Percentiles rank a stretch among this genome's conserved stretches.
These are phyloP conservation scores for Bostrychus sinensis DNA, from an alignment of 2,113 vertebrate species.

Conservation along the genomic window DNA sequence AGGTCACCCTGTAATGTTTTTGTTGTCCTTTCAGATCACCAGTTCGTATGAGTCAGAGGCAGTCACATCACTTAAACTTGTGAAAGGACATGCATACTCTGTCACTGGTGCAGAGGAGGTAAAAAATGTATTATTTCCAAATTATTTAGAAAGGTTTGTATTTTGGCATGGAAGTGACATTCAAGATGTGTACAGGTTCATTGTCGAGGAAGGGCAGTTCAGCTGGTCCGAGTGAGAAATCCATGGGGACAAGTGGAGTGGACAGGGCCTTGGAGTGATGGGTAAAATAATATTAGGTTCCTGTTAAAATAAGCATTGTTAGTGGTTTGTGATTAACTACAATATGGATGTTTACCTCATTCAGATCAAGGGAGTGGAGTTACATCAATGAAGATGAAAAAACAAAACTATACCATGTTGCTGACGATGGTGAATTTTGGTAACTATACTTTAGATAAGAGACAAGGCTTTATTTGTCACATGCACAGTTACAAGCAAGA, in stretches of 20 bases:
- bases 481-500: no score
- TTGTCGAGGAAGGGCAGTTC: conserved; percentile 22
- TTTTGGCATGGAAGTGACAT: background rate
- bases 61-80: conserved; percentile 83
- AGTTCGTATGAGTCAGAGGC: conserved; percentile 75
- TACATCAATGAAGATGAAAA: conserved; percentile 73
- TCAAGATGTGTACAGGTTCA: conserved; percentile 38
- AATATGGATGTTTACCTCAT: background rate
- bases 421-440: conserved; percentile 91
- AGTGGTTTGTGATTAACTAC: conserved; percentile 1
- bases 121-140: background rate
- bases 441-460: no score
- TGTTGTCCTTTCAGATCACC: conserved; percentile 61
- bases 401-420: conserved; percentile 74
- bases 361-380: conserved; percentile 85
- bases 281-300: conserved; percentile 63
- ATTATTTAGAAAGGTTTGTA: background rate
- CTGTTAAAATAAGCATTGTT: background rate
- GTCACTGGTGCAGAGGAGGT: conserved; percentile 86
- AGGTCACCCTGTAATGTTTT: background rate
- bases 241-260: conserved; percentile 92
- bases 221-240: conserved; percentile 79
- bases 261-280: conserved; percentile 89
- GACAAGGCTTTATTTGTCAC: no score
- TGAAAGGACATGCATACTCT: conserved; percentile 89